Evolutionary conservation across 2,797 vertebrate genomes (phyloP), one percentile per base, ranked within the genome.

Genomic region (Danio tinwini): DNA sequence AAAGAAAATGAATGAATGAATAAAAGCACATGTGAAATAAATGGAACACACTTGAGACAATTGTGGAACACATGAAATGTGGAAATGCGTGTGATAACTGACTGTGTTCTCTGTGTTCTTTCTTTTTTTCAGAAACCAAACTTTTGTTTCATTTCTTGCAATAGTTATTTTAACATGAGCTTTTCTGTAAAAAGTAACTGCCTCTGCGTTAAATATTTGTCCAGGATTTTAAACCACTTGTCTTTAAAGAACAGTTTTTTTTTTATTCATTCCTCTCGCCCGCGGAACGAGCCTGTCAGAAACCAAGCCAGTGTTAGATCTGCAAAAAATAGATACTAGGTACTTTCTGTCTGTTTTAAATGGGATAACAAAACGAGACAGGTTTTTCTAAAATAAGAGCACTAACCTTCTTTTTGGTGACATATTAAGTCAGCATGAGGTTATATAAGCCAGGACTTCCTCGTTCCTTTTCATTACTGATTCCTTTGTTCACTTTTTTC

Each of bases 321-420:
- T 74, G 58, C 58, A 63, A 71, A 62, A 62, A 52, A 74, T 6
- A 55, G 17, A 55, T 37, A 42, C 39, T 44, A 8, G 71, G 19
- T 61, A 49, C 13, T n/a, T 45, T 76, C 19, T 16, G n/a, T 55
- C 9, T 45, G 39, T 55, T 19, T 55, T 76, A 17, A 76, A 11
- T 44, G 37, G 2, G 9, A 42, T 52, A 44, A 55, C 17, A 42
- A 44, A 75, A 53, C 16, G 37, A 75, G 11, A 64, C 37, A 44
- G 61, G 17, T 53, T 44, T 44, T 75, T 19, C 39, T 40, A 42
- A 74, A 76, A 76, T 44, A 4, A 12, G 40, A 67, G 52, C 4
- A 6, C 21, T 67, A 67, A 76, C 50, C 74, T 67, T 76, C 40
- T 40, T n/a, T 37, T 55, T 67, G 50, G 62, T 39, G 50, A 56